phyloP scores from a whole-genome alignment of 2,113 vertebrate species.

The Chaetodon auriga region DNA sequence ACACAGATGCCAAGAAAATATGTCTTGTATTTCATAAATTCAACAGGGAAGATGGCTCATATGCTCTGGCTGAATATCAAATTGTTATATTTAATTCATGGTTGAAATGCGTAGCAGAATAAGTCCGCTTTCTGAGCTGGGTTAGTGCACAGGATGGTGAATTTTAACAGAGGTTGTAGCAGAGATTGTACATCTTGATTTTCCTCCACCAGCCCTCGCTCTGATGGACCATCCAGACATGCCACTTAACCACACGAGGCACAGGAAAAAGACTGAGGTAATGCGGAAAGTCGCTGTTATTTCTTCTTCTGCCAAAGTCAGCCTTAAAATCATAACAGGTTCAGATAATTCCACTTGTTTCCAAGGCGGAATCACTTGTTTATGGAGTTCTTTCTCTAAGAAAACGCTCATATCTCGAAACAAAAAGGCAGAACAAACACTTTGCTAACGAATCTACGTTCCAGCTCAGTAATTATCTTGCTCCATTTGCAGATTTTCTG shows the following conservation, averaged over 20 bases:
- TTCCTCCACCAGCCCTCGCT: constrained; percentile 14
- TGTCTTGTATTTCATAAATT: constrained; percentile 11
- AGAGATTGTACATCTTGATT: constrained; percentile 25
- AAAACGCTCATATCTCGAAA: too few species aligned
- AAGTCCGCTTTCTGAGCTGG: neutral
- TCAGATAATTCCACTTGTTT: constrained; percentile 6
- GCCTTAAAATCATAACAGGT: constrained; percentile 8
- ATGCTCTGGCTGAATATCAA: neutral
- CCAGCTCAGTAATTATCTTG: neutral
- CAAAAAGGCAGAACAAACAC: too few species aligned
- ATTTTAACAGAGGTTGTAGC: neutral
- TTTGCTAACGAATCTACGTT: neutral
- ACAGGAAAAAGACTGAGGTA: constrained; percentile 58
- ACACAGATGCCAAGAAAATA: constrained; percentile 20
- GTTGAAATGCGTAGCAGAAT: neutral
- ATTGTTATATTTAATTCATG: neutral
- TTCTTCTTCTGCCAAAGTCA: constrained; percentile 24
- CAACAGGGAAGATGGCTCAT: neutral
- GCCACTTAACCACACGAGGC: constrained; percentile 46
- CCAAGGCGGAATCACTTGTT: neutral
- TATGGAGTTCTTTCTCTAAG: neutral
- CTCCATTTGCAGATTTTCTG: neutral
- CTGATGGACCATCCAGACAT: constrained; percentile 39
- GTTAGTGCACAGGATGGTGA: neutral
- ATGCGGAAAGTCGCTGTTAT: constrained; percentile 39